Evolutionary conservation across 1,140 invertebrate species (phyloP).

Genomic region (Eciton burchellii): DNA sequence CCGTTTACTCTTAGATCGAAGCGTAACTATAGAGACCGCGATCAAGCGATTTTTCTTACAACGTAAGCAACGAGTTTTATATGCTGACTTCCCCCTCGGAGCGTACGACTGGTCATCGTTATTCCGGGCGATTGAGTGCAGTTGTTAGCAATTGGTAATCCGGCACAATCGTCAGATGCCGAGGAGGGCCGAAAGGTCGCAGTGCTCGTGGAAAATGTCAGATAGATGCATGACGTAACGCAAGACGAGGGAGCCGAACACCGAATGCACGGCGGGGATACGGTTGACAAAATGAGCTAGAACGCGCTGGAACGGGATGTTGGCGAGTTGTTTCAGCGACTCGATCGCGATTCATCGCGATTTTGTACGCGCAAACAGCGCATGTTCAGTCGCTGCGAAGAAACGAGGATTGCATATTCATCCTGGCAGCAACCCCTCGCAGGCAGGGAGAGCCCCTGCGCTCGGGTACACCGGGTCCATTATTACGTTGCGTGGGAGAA

Average conservation of each 20-base stretch:
- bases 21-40: not conserved
- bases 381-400: not conserved
- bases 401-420: conserved; percentile 38
- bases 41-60: not conserved
- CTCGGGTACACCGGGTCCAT: conserved; percentile 43
- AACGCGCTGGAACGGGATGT: not conserved
- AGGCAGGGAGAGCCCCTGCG: not conserved
- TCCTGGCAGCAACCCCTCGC: conserved; percentile 15
- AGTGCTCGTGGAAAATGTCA: not conserved
- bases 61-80: conserved; percentile 60
- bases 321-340: not conserved
- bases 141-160: conserved; percentile 77
- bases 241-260: not conserved
- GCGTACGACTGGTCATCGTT: conserved; percentile 61
- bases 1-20: not conserved
- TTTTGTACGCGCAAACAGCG: conserved; percentile 3
- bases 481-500: conserved; percentile 52
- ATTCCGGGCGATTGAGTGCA: conserved; percentile 76
- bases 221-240: not conserved
- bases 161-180: conserved; percentile 67
- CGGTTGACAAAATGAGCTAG: not conserved
- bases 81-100: conserved; percentile 37
- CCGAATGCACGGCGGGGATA: not conserved
- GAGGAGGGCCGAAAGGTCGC: not conserved
- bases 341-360: conserved; percentile 8